A percentile compares a stretch with the other conserved stretches of the same genome.
These are phyloP conservation scores for Calameuta filiformis DNA, from an alignment of 2,888 invertebrate genomes.

Conservation along the genomic window DNA sequence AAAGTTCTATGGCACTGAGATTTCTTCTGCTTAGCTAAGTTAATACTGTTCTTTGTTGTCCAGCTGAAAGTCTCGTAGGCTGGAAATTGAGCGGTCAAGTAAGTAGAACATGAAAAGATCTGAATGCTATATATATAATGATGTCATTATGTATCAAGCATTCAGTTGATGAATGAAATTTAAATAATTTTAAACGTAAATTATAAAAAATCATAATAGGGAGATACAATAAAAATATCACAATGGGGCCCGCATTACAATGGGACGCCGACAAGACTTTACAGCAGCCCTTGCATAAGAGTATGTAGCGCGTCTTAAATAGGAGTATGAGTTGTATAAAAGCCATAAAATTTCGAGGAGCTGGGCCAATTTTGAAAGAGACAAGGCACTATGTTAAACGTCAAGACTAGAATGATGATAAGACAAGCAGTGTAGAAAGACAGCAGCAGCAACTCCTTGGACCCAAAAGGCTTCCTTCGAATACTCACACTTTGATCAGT, in stretches of 20 bases:
- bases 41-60: not conserved
- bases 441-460: conserved; percentile 47
- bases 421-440: conserved; percentile 54
- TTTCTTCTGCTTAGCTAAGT: not conserved
- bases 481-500: conserved; percentile 69
- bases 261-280: not conserved
- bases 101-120: not conserved
- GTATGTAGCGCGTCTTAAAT: not conserved
- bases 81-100: not conserved
- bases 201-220: not conserved
- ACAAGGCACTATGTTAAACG: conserved; percentile 38
- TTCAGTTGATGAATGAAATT: not conserved
- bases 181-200: not conserved
- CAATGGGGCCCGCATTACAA: not conserved
- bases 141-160: not conserved
- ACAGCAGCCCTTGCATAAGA: not conserved
- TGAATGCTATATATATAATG: not conserved
- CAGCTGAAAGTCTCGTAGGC: not conserved
- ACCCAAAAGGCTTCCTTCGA: conserved; percentile 53
- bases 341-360: conserved; percentile 21
- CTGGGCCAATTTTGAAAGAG: conserved; percentile 26
- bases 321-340: conserved; percentile 5
- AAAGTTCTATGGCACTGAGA: not conserved
- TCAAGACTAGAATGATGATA: conserved; percentile 45
- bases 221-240: not conserved